A percentile compares a stretch with the other conserved stretches of the same genome.
phyloP scores from a whole-genome alignment of 2,888 invertebrate genomes.

The Dryocosmus kuriphilus region DNA sequence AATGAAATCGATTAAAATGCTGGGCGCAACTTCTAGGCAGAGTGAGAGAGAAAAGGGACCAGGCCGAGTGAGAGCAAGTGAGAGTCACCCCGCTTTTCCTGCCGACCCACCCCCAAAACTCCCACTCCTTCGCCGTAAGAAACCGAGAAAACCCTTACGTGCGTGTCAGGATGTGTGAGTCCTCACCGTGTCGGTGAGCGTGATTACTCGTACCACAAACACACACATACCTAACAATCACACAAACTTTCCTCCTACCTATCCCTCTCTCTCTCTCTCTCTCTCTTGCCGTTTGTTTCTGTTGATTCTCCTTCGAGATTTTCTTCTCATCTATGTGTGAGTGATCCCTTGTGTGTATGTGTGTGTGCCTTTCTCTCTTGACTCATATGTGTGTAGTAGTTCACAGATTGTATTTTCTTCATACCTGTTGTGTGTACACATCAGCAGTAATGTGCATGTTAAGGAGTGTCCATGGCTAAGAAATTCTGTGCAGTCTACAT shows the following conservation, averaged over 20 bases:
- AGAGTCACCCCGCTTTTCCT: slow-evolving; percentile 70
- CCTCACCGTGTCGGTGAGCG: slow-evolving; percentile 60
- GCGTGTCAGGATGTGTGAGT: slow-evolving; percentile 63
- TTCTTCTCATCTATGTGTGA: slow-evolving; percentile 46
- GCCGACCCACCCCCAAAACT: slow-evolving; percentile 51
- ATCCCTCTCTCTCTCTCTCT: slow-evolving; percentile 49
- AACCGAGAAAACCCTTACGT: slow-evolving; percentile 76
- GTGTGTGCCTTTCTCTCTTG: neutral
- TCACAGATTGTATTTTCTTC: neutral
- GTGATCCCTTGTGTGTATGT: slow-evolving; percentile 12
- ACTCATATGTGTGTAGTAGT: slow-evolving; percentile 41
- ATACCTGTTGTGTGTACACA: neutral
- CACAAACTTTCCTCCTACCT: slow-evolving; percentile 56
- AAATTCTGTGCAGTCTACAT: neutral
- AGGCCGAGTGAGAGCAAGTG: slow-evolving; percentile 68
- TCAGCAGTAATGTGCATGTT: neutral
- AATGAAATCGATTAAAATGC: slow-evolving; percentile 86
- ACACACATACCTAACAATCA: slow-evolving; percentile 46
- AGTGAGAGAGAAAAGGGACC: slow-evolving; percentile 76
- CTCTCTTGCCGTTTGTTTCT: slow-evolving; percentile 58
- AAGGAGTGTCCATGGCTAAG: neutral
- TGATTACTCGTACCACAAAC: slow-evolving; percentile 56
- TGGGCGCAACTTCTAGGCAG: slow-evolving; percentile 82
- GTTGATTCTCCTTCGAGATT: slow-evolving; percentile 55
- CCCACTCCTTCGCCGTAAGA: slow-evolving; percentile 66